Evolutionary conservation across 2,797 vertebrate genomes (phyloP).

Genomic region (Mallotus villosus): DNA sequence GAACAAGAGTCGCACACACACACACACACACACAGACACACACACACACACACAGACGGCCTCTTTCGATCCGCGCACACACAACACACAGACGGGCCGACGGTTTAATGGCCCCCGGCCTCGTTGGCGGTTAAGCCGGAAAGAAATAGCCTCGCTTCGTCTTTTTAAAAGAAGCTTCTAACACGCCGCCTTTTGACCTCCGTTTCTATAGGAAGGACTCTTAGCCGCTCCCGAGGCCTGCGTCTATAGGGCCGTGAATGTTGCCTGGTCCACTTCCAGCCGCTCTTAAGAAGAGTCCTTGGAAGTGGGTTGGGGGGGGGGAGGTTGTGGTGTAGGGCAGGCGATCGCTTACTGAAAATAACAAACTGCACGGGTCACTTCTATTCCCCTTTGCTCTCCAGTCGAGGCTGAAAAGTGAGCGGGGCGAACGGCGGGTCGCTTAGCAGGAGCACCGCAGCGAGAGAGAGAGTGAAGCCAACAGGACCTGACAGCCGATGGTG

Average conservation of each 20-base stretch:
- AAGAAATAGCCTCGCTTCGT: not conserved
- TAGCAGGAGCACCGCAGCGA: constrained; percentile 28
- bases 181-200: too few relatives aligned
- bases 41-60: constrained; percentile 16
- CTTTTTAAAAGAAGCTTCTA: too few relatives aligned
- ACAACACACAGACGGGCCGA: not conserved
- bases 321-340: not conserved
- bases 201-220: too few relatives aligned
- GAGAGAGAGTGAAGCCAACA: constrained; percentile 45
- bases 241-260: not conserved
- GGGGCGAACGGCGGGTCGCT: constrained; percentile 30
- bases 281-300: not conserved
- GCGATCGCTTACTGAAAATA: constrained; percentile 55
- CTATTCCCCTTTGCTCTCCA: not conserved
- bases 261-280: too few relatives aligned
- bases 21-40: constrained; percentile 19
- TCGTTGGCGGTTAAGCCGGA: too few relatives aligned
- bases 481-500: constrained; percentile 61
- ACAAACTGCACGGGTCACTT: constrained; percentile 55
- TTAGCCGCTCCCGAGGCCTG: not conserved
- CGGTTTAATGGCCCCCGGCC: not conserved
- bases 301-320: not conserved
- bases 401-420: not conserved
- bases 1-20: constrained; percentile 8
- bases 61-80: not conserved